Conservation (phyloP, 2,888 invertebrate species). For the Idaea aversata region DNA sequence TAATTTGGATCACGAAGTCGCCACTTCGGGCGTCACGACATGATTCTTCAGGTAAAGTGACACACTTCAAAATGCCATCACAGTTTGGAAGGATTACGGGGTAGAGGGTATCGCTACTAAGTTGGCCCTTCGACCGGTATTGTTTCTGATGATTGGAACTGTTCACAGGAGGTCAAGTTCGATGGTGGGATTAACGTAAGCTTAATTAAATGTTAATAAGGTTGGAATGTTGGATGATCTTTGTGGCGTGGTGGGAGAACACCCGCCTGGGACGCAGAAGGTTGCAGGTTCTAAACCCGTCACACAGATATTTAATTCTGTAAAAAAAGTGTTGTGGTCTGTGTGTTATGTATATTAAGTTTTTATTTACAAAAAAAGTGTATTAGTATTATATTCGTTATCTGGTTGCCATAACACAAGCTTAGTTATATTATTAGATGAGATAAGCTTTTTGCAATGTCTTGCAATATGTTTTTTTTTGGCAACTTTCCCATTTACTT, state of each 20-base stretch:
- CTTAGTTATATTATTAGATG: no score
- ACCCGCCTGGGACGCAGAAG: no score
- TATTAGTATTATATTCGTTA: no score
- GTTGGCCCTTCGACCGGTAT: slow-evolving; percentile 42
- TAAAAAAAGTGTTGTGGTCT: no score
- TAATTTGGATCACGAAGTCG: slow-evolving; percentile 80
- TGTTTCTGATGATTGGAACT: slow-evolving; percentile 43
- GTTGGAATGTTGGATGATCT: not conserved
- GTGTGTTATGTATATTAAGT: no score
- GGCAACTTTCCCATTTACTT: no score
- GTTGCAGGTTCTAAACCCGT: no score
- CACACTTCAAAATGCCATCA: slow-evolving; percentile 79
- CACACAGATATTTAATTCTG: no score
- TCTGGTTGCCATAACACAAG: no score
- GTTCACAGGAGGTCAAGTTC: slow-evolving; percentile 20
- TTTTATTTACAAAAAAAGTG: no score
- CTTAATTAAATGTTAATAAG: slow-evolving; percentile 8
- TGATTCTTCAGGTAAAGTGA: slow-evolving; percentile 66
- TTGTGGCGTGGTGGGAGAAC: not conserved
- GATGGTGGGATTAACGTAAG: slow-evolving; percentile 40
- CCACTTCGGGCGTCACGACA: slow-evolving; percentile 77
- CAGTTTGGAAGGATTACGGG: slow-evolving; percentile 45
- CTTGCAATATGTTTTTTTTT: no score
- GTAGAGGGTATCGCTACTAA: slow-evolving; percentile 61
- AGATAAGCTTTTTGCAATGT: no score